phyloP scores from a whole-genome alignment of 2,797 vertebrate genomes.

The Poecilia picta region DNA sequence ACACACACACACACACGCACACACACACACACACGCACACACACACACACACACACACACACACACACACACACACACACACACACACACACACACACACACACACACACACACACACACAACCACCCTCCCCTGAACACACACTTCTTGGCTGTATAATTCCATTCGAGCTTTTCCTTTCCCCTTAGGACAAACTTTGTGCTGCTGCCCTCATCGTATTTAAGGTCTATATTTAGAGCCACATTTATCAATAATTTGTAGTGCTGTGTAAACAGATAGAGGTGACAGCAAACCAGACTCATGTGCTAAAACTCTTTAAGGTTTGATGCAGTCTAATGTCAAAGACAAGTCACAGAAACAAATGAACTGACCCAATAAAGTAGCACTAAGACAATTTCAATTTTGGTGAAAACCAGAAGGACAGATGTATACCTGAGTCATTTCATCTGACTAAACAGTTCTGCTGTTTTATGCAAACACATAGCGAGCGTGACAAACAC shows the following conservation, averaged over 20 bases:
- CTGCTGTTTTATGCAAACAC: no score
- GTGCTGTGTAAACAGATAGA: slow-evolving; percentile 65
- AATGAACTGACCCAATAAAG: not conserved
- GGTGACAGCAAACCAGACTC: slow-evolving; percentile 34
- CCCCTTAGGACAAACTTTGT: slow-evolving; percentile 43
- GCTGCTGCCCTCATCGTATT: slow-evolving; percentile 59
- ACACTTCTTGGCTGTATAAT: slow-evolving; percentile 26
- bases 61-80: no score
- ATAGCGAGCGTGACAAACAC: not conserved
- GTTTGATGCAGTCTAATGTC: slow-evolving; percentile 44
- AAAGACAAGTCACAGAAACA: slow-evolving; percentile 22
- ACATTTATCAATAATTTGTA: slow-evolving; percentile 68
- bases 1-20: not conserved
- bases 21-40: not conserved
- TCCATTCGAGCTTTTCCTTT: slow-evolving; percentile 45
- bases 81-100: not conserved
- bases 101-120: not conserved
- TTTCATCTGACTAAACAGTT: not conserved
- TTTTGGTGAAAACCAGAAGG: slow-evolving; percentile 3
- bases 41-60: not conserved
- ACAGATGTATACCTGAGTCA: not conserved
- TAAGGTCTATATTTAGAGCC: slow-evolving; percentile 54
- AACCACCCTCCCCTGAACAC: not conserved
- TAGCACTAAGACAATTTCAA: not conserved
- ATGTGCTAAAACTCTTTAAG: slow-evolving; percentile 38